phyloP scores from a whole-genome alignment of 2,797 vertebrate species.

The Acanthiza pusilla region DNA sequence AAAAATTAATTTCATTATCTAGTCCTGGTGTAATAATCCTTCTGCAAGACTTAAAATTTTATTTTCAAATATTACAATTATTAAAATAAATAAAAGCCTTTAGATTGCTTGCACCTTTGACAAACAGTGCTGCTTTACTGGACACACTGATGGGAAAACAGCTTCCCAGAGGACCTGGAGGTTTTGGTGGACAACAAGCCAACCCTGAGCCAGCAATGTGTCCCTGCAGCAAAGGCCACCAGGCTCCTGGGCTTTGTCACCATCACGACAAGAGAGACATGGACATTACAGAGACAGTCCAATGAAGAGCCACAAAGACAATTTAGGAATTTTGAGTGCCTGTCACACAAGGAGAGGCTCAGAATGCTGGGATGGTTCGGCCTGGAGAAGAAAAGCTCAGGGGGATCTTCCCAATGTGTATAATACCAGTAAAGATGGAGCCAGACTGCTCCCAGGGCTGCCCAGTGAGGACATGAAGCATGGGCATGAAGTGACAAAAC shows the following conservation, averaged over 20 bases:
- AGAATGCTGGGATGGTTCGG: neutral
- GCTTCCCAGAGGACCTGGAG: neutral
- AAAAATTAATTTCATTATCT: neutral
- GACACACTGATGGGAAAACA: neutral
- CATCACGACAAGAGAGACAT: neutral
- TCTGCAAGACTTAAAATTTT: neutral
- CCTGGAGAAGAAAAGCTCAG: neutral
- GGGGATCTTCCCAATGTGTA: neutral
- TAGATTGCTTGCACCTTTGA: neutral
- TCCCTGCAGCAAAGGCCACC: neutral
- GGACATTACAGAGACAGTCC: neutral
- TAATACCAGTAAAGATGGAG: neutral
- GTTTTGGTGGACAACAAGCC: neutral
- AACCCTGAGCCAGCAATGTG: neutral
- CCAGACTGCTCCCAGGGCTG: neutral
- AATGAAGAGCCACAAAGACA: neutral
- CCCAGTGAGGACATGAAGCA: accelerated
- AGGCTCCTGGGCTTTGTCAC: neutral
- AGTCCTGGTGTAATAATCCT: neutral
- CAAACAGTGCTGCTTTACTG: neutral
- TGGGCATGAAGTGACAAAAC: neutral
- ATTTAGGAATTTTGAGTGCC: neutral
- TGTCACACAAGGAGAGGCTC: neutral
- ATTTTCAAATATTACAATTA: neutral
- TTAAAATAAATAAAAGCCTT: neutral